Base-by-base conservation (phyloP, 2,797 vertebrate species). In the Podargus strigoides region DNA sequence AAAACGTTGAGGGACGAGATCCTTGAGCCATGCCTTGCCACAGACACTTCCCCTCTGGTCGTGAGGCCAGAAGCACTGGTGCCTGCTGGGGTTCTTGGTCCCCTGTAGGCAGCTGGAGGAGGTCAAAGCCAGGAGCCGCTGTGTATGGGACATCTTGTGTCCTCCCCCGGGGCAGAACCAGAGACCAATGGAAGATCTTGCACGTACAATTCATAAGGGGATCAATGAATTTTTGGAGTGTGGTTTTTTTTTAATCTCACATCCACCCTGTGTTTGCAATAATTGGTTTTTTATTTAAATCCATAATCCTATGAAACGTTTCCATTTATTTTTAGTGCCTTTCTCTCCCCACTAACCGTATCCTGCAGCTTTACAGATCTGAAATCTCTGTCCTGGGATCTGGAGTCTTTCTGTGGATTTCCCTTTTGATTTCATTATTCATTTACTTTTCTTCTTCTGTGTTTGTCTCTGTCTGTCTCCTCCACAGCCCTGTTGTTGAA, bases 401-500 rank as follows among this genome's bases (percentile, higher is more conserved):
- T 97, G 95, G 95, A 96, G 97, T 97, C 97, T 98, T 97, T 98
- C 97, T 97, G 94, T 98, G 96, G 94, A 97, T 97, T 94, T 97
- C 96, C 92, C 96, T 98, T 97, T 97, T 98, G 94, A 90, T 98
- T 97, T 98, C 98, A 96, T 97, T 98, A 97, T 97, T 98, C 97
- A 98, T 98, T 97, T 97, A 97, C 96, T 98, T 97, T 97, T 98
- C 97, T 98, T 98, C 98, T 98, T 98, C 97, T 98, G 94, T 98
- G 97, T 98, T 98, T 98, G 98, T 98, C 94, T 98, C 95, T 98
- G 97, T 98, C 97, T 98, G 93, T 98, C 98, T 98, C 96, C 95
- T 98, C 97, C 97, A 97, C 98, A 98, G 98, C 98, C 97, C 98
- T 98, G 97, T 98, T 98, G 96, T 98, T 98, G 97, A 98, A 97